These are phyloP conservation scores for Ophion obscuratus DNA, from an alignment of 2,888 invertebrate species.

Conservation along the genomic window DNA sequence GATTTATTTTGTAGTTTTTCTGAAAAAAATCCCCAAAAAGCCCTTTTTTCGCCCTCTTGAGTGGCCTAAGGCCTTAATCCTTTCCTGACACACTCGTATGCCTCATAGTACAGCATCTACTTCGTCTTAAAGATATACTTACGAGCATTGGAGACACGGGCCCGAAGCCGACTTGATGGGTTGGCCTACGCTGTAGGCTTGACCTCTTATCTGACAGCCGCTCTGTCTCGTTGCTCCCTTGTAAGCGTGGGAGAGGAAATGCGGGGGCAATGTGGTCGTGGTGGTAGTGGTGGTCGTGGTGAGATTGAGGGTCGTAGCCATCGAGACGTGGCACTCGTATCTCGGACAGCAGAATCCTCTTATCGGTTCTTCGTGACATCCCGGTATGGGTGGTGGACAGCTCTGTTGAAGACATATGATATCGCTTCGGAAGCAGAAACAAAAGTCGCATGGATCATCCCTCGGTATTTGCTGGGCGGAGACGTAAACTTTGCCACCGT, in stretches of 20 bases:
- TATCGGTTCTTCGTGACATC: constrained; percentile 96
- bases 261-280: constrained; percentile 93
- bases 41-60: too few relatives aligned
- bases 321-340: constrained; percentile 96
- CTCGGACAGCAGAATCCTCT: constrained; percentile 97
- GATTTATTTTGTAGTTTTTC: too few relatives aligned
- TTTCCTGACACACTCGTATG: too few relatives aligned
- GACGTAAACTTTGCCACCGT: constrained; percentile 96
- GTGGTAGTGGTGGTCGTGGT: constrained; percentile 95
- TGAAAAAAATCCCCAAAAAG: too few relatives aligned
- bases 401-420: constrained; percentile 98
- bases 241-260: constrained; percentile 92
- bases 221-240: constrained; percentile 90
- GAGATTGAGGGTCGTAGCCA: constrained; percentile 92
- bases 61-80: too few relatives aligned
- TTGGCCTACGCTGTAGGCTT: constrained; percentile 94
- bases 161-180: constrained; percentile 94
- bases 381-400: constrained; percentile 96
- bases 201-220: constrained; percentile 94
- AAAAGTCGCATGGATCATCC: constrained; percentile 97
- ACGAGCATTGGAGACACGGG: constrained; percentile 97
- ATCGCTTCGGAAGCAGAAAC: constrained; percentile 98
- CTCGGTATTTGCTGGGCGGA: constrained; percentile 97
- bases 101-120: too few relatives aligned
- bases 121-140: constrained; percentile 84